phyloP scores from a whole-genome alignment of 2,797 vertebrate genomes.

The Stomatorhinus walkeri region DNA sequence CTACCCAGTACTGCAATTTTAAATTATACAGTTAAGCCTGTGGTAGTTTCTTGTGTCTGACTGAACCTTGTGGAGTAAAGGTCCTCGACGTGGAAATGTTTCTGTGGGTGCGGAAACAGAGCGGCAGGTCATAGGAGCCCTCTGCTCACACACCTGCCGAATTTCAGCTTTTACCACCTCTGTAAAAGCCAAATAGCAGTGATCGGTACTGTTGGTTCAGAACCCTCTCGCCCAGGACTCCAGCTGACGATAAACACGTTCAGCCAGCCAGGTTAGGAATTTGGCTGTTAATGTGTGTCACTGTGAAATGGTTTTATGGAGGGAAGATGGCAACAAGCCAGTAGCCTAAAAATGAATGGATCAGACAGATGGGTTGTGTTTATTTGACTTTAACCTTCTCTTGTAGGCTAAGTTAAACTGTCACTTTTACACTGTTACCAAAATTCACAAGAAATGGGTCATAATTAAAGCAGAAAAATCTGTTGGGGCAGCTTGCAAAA shows the following conservation, averaged over 20 bases:
- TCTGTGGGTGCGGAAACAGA: background rate
- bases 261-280: background rate
- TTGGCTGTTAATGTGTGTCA: background rate
- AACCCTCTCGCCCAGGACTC: background rate
- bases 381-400: slow-evolving; percentile 6
- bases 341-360: background rate
- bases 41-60: background rate
- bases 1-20: background rate
- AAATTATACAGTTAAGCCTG: background rate
- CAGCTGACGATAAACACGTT: background rate
- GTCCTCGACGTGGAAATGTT: background rate
- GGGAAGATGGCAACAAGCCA: background rate
- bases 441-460: background rate
- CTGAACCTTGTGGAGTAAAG: background rate
- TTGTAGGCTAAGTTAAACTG: slow-evolving; percentile 1
- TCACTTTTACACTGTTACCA: background rate
- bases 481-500: background rate
- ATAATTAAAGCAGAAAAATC: background rate
- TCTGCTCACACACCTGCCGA: background rate
- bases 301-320: background rate
- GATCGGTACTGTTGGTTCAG: background rate
- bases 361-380: background rate
- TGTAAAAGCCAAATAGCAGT: background rate
- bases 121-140: background rate
- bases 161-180: background rate